A percentile compares a stretch with the other conserved stretches of the same genome.
Evolutionary conservation across 2,113 vertebrate genomes (phyloP).

Genomic region (Ptychochromis oligacanthus): DNA sequence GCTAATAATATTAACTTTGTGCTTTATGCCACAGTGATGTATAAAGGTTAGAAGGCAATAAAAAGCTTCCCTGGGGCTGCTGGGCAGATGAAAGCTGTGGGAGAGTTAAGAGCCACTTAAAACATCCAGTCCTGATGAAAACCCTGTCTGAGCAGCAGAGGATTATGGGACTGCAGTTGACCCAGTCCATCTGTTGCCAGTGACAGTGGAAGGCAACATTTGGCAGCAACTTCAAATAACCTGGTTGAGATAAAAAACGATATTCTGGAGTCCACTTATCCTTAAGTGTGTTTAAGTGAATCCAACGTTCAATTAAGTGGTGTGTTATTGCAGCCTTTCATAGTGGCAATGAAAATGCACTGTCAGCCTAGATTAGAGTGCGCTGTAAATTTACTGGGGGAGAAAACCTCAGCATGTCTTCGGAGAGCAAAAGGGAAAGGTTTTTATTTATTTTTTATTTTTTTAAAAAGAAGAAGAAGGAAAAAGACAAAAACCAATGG

Average conservation of each 20-base stretch:
- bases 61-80: constrained; percentile 35
- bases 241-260: constrained; percentile 59
- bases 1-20: not conserved
- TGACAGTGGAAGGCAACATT: constrained; percentile 64
- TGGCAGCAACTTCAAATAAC: constrained; percentile 70
- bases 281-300: constrained; percentile 73
- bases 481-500: not conserved
- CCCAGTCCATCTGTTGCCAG: constrained; percentile 70
- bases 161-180: constrained; percentile 68
- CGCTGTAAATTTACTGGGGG: constrained; percentile 56
- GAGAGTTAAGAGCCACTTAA: constrained; percentile 66
- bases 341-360: constrained; percentile 58
- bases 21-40: constrained; percentile 13
- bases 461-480: too few species aligned
- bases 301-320: constrained; percentile 72
- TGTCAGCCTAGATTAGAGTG: constrained; percentile 67
- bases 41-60: constrained; percentile 47
- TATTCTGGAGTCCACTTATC: constrained; percentile 65
- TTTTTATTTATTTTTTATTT: too few species aligned
- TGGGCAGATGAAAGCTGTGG: constrained; percentile 65
- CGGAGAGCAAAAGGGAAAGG: constrained; percentile 15
- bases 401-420: constrained; percentile 30
- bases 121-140: constrained; percentile 58
- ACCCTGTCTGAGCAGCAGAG: constrained; percentile 56
- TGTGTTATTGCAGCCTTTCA: constrained; percentile 70